Evolutionary conservation across 2,888 invertebrate species (phyloP).

Genomic region (Nebria brevicollis): DNA sequence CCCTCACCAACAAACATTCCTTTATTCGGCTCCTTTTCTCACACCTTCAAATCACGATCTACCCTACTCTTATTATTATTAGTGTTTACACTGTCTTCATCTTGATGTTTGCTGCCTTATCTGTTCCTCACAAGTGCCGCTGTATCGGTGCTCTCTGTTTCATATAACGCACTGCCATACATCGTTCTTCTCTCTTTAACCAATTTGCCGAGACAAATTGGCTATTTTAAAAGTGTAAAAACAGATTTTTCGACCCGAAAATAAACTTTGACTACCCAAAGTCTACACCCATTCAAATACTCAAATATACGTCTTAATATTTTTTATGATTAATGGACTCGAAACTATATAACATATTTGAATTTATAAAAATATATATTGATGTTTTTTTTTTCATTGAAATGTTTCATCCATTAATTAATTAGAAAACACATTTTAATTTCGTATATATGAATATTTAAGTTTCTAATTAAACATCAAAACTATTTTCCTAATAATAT

Average conservation of each 20-base stretch:
- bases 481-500: constrained; percentile 42
- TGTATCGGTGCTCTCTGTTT: constrained; percentile 17
- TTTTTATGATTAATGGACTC: no score
- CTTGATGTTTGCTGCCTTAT: constrained; percentile 24
- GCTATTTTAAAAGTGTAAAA: constrained; percentile 50
- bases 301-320: no score
- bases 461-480: constrained; percentile 21
- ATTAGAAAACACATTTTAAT: background rate
- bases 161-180: background rate
- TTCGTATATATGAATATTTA: background rate
- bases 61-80: constrained; percentile 37
- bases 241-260: constrained; percentile 48
- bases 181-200: constrained; percentile 46
- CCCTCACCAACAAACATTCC: constrained; percentile 21
- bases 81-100: constrained; percentile 43
- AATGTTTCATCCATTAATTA: background rate
- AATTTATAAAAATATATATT: background rate
- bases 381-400: no score
- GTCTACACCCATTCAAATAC: background rate
- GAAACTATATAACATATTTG: background rate
- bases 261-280: constrained; percentile 30
- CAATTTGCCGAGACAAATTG: constrained; percentile 51
- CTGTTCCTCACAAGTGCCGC: background rate
- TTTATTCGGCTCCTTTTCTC: constrained; percentile 36
- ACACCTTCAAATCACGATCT: constrained; percentile 27